A percentile compares a stretch with the other conserved stretches of the same genome.
Evolutionary conservation across 2,888 invertebrate genomes (phyloP).

Genomic region (Cerastis rubricosa): DNA sequence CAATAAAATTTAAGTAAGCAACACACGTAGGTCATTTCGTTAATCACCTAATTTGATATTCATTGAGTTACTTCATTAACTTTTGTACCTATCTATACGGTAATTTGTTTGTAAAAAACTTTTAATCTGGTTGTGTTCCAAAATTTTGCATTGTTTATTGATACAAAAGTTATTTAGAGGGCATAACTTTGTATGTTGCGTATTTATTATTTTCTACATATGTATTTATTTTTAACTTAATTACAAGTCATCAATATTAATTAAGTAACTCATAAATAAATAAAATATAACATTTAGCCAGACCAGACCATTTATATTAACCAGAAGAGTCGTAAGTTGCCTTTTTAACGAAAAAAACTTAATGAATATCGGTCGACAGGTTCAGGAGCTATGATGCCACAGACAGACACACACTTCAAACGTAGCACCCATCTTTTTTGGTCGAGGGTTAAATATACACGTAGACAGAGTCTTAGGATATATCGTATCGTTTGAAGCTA

Average conservation of each 20-base stretch:
- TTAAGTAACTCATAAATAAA: background rate
- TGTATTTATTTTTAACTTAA: background rate
- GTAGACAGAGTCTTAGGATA: background rate
- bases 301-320: too few species aligned
- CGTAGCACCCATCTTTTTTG: too few species aligned
- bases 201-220: background rate
- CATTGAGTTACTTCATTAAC: slow-evolving; percentile 18
- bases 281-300: background rate
- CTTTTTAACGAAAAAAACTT: too few species aligned
- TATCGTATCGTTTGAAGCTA: too few species aligned
- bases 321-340: background rate
- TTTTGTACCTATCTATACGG: background rate
- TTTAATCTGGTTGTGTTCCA: background rate
- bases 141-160: background rate
- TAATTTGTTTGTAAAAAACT: slow-evolving; percentile 22
- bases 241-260: background rate
- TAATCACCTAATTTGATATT: slow-evolving; percentile 34
- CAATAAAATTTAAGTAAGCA: background rate
- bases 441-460: background rate
- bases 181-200: background rate
- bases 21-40: background rate
- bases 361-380: too few species aligned
- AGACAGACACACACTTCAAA: too few species aligned
- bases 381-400: too few species aligned
- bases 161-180: slow-evolving; percentile 13